Percentiles rank a stretch among this genome's conserved stretches.
These are phyloP conservation scores for Spilarctia lutea DNA, from an alignment of 2,888 invertebrate species.

Conservation along the genomic window DNA sequence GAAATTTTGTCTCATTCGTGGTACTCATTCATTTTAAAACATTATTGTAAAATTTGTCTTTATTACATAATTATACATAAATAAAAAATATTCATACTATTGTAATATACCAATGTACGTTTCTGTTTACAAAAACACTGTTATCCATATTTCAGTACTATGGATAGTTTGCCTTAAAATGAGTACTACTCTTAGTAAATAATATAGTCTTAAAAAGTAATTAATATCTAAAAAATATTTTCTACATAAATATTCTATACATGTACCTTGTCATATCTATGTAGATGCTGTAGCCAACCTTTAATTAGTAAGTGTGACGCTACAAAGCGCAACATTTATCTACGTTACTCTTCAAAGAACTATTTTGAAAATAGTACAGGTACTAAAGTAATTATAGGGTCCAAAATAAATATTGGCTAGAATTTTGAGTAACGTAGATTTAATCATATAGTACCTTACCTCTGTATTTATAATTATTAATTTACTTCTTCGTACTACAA, in stretches of 20 bases:
- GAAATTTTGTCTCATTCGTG: conserved; percentile 8
- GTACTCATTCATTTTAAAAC: conserved; percentile 22
- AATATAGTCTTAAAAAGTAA: background rate
- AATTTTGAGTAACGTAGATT: conserved; percentile 66
- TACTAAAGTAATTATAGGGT: conserved; percentile 72
- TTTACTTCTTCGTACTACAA: background rate
- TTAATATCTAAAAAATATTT: conserved; percentile 22
- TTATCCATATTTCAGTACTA: conserved; percentile 10
- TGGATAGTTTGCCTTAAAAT: conserved; percentile 23
- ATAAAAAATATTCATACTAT: background rate
- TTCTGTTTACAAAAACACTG: conserved; percentile 10
- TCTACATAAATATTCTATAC: conserved; percentile 11
- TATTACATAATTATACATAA: background rate
- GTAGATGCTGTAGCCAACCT: conserved; percentile 39
- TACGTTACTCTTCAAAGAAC: conserved; percentile 53
- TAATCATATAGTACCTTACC: conserved; percentile 39
- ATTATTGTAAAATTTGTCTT: background rate
- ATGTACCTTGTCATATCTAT: conserved; percentile 43
- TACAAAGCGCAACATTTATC: conserved; percentile 31
- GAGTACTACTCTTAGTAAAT: conserved; percentile 9
- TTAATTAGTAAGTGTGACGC: conserved; percentile 24
- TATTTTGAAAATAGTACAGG: conserved; percentile 67
- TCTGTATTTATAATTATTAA: conserved; percentile 43
- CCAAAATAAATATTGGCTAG: conserved; percentile 71
- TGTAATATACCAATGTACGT: conserved; percentile 8